Conservation (phyloP, 2,888 invertebrate genomes). For the Epinotia demarniana region DNA sequence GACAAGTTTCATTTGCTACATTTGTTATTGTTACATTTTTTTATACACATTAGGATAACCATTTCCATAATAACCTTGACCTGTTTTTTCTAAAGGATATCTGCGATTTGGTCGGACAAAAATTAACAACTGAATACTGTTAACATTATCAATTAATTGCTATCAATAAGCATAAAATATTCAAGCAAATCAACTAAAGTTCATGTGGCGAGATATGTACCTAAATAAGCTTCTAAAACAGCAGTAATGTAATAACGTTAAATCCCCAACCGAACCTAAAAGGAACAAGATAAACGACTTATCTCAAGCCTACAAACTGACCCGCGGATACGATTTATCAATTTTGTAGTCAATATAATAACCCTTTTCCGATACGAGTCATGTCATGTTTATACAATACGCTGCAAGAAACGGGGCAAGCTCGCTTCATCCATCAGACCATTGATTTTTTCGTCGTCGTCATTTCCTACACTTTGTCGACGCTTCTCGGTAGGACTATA, state of each 20-base stretch:
- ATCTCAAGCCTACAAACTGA: constrained; percentile 28
- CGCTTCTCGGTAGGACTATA: constrained; percentile 18
- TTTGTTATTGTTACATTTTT: background rate
- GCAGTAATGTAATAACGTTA: background rate
- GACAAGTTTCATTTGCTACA: background rate
- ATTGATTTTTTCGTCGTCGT: constrained; percentile 39
- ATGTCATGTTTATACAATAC: constrained; percentile 36
- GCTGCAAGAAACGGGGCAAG: constrained; percentile 15
- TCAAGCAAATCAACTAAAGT: background rate
- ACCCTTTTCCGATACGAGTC: constrained; percentile 33
- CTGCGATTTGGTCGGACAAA: background rate
- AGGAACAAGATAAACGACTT: constrained; percentile 30
- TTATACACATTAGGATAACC: no score
- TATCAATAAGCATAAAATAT: background rate
- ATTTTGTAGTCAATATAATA: constrained; percentile 37
- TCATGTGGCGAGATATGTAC: background rate
- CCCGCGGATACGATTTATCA: constrained; percentile 28
- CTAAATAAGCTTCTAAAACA: background rate
- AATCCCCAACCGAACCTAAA: constrained; percentile 6
- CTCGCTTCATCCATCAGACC: constrained; percentile 40
- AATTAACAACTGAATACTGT: background rate
- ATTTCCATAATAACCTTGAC: no score
- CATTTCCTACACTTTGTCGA: constrained; percentile 34
- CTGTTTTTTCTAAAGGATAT: background rate
- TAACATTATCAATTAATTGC: background rate